These are phyloP conservation scores for Chelmon rostratus DNA, from an alignment of 2,797 vertebrate genomes.

Conservation along the genomic window DNA sequence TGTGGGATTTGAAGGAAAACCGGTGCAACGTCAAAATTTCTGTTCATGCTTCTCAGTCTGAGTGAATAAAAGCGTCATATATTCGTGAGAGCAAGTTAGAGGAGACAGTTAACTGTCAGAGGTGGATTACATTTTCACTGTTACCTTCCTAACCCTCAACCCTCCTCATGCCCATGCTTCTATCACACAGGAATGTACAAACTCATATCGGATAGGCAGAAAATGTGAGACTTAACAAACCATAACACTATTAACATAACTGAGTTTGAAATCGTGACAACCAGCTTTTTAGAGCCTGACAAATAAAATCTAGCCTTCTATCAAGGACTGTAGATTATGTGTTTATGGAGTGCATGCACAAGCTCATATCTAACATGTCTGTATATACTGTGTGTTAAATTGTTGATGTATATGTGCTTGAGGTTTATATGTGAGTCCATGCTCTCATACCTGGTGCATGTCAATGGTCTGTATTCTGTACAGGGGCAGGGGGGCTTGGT, in stretches of 20 bases:
- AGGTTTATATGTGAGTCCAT: slow-evolving; percentile 21
- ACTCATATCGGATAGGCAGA: slow-evolving; percentile 15
- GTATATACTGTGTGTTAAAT: slow-evolving; percentile 22
- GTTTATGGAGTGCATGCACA: slow-evolving; percentile 15
- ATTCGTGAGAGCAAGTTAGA: neutral
- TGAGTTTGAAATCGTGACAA: slow-evolving; percentile 15
- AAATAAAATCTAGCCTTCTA: slow-evolving; percentile 9
- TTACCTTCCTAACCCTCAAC: neutral
- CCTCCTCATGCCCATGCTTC: neutral
- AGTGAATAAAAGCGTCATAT: neutral
- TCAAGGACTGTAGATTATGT: slow-evolving; percentile 9
- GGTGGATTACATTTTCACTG: slow-evolving; percentile 38
- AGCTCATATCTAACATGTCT: slow-evolving; percentile 29
- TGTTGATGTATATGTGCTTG: slow-evolving; percentile 13
- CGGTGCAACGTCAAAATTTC: neutral
- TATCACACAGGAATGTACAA: slow-evolving; percentile 47
- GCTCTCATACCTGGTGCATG: slow-evolving; percentile 14
- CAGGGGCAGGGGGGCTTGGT: neutral
- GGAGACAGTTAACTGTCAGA: slow-evolving; percentile 15
- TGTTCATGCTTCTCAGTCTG: neutral
- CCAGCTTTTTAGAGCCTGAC: slow-evolving; percentile 11
- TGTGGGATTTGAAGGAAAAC: neutral
- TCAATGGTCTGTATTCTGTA: neutral
- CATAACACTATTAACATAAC: slow-evolving; percentile 21
- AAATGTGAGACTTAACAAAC: slow-evolving; percentile 40